Percentiles rank a stretch among this genome's conserved stretches.
Conservation (phyloP, 2,888 invertebrate genomes). For the Yponomeuta plumbellus region DNA sequence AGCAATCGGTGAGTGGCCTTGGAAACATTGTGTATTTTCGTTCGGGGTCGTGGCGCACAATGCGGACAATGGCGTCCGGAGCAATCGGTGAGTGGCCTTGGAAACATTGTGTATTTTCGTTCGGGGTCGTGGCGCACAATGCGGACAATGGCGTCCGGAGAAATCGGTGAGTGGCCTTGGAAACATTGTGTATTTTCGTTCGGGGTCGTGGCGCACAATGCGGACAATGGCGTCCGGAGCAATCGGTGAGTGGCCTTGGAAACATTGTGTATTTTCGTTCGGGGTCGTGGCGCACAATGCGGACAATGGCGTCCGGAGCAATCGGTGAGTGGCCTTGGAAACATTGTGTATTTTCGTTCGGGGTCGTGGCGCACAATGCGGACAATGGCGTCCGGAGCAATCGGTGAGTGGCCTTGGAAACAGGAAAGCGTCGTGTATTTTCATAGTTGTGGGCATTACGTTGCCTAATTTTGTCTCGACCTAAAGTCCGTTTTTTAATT, state of each 20-base stretch:
- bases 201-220: conserved; percentile 80
- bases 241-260: conserved; percentile 44
- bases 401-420: conserved; percentile 40
- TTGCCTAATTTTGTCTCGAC: no score
- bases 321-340: conserved; percentile 42
- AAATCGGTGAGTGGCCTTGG: conserved; percentile 45
- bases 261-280: no score
- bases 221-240: conserved; percentile 71
- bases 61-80: conserved; percentile 73
- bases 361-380: conserved; percentile 80
- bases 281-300: conserved; percentile 81
- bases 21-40: no score
- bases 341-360: no score
- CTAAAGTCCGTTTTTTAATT: no score
- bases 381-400: conserved; percentile 69
- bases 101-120: no score
- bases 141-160: conserved; percentile 73
- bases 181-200: no score
- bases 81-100: conserved; percentile 47
- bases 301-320: conserved; percentile 69
- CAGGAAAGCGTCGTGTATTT: no score
- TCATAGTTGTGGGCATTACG: no score
- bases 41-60: conserved; percentile 81
- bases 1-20: conserved; percentile 52
- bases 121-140: conserved; percentile 81